phyloP scores from a whole-genome alignment of 2,888 invertebrate species.

The Hedychridium roseum region DNA sequence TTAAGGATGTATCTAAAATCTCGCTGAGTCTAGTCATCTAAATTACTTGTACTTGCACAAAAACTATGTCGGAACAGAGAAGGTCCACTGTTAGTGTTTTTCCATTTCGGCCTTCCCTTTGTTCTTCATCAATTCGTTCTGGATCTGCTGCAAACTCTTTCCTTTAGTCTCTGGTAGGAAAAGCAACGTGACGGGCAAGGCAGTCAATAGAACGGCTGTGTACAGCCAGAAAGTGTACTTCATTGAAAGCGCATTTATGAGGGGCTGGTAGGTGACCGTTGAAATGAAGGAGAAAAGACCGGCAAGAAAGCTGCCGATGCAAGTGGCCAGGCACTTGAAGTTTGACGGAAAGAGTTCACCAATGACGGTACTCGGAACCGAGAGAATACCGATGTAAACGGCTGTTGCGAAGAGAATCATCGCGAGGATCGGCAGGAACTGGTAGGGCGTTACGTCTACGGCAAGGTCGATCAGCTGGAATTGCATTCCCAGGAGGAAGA shows the following conservation, averaged over 20 bases:
- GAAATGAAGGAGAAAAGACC: constrained; percentile 44
- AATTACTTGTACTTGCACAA: too few relatives aligned
- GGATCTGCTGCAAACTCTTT: constrained; percentile 46
- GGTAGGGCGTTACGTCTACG: constrained; percentile 25
- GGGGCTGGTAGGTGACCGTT: constrained; percentile 45
- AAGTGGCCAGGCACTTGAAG: constrained; percentile 46
- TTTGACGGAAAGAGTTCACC: constrained; percentile 50
- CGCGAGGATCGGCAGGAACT: constrained; percentile 42
- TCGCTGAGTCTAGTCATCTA: too few relatives aligned
- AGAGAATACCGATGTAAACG: constrained; percentile 36
- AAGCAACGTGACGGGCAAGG: constrained; percentile 21
- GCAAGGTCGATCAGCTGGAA: constrained; percentile 34
- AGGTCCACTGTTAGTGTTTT: too few relatives aligned
- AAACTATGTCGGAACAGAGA: too few relatives aligned
- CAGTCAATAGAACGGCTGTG: constrained; percentile 24
- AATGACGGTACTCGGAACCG: constrained; percentile 46
- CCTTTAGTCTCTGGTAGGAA: constrained; percentile 50
- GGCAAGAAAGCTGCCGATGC: constrained; percentile 37
- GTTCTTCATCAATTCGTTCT: too few relatives aligned
- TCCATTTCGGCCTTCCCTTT: too few relatives aligned
- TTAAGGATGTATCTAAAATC: too few relatives aligned
- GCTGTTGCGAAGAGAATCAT: constrained; percentile 35
- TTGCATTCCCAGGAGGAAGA: constrained; percentile 38
- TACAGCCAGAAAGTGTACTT: constrained; percentile 46
- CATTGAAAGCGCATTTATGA: constrained; percentile 37